Evolutionary conservation across 2,113 vertebrate genomes (phyloP).

Genomic region (Amazona guildingii): DNA sequence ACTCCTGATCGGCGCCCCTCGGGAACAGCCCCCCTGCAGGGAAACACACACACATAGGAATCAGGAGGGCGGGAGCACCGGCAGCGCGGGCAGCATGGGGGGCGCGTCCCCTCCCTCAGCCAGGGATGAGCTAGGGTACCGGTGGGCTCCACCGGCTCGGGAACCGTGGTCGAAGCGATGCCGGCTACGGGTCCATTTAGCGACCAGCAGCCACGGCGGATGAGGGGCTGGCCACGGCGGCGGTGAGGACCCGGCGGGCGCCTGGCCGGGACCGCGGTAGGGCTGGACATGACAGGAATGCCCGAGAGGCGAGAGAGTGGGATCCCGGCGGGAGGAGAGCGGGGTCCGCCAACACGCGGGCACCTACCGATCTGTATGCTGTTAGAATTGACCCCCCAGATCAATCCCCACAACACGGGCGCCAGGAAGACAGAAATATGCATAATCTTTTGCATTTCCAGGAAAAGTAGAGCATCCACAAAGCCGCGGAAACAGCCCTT

Average conservation of each 20-base stretch:
- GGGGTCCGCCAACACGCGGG: background rate
- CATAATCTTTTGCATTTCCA: conserved; percentile 95
- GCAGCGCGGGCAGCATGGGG: background rate
- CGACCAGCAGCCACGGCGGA: background rate
- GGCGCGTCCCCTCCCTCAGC: background rate
- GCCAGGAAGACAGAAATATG: conserved; percentile 87
- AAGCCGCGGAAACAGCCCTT: conserved; percentile 54
- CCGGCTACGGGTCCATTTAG: background rate
- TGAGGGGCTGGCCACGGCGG: background rate
- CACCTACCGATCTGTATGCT: conserved; percentile 96
- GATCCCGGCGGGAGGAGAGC: background rate
- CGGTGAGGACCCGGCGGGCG: background rate
- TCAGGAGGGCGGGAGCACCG: conserved; percentile 11
- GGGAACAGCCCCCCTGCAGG: conserved; percentile 94
- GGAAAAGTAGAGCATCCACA: conserved; percentile 85
- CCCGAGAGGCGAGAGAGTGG: background rate
- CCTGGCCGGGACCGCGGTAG: background rate
- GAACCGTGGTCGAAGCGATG: background rate
- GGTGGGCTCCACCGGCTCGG: background rate
- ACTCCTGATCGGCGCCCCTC: conserved; percentile 97
- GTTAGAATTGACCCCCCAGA: conserved; percentile 87
- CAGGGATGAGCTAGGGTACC: background rate
- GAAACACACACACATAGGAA: conserved; percentile 35
- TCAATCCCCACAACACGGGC: conserved; percentile 89
- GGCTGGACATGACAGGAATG: background rate